Base-by-base conservation (phyloP, 2,113 vertebrate species). In the Sapayoa aenigma region DNA sequence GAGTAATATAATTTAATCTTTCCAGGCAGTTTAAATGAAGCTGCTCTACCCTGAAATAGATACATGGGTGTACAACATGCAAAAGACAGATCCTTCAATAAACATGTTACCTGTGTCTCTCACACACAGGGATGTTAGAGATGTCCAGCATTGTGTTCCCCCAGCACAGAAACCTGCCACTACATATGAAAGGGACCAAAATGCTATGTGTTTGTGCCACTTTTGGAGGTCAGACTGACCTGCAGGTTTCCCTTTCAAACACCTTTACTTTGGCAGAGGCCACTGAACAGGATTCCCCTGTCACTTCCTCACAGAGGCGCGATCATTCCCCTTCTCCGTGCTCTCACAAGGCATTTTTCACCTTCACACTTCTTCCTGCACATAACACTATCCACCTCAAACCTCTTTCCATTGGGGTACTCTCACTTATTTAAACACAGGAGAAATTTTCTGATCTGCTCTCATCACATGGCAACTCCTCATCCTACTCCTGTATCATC, bases 1-100 rank as follows among this genome's bases (percentile, higher is more conserved):
- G 93, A 93, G 89, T 93, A 90, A 96, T 97, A 97, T 86, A 93
- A 96, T 95, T 93, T 93, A 96, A 96, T 96, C 93, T 95, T 90
- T 94, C 72, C 85, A 82, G 79, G 94, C 71, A 91, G 90, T 88
- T 90, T 95, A 95, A 96, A 95, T 88, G 71, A 97, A 96, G 88
- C 84, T 77, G 86, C 87, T 86, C 95, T 93, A 95, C 56, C 88
- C 87, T 95, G 93, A 96, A 96, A 96, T 95, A 96, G 93, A 94
- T 89, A 92, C 93, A 92, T 2, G 84, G 33, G 67, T 76, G 60
- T 79, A 71, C 63, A 94, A 84, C 83, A 47, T 23, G 50, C 78
- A 85, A 62, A 96, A 94, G 89, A n/a, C 53, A 95, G 94, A 53
- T 77, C 86, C 67, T 93, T 91, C 62, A 28, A 93, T 93, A 88